Conservation (phyloP, 2,888 invertebrate species). For the Tetheella fluctuosa region DNA sequence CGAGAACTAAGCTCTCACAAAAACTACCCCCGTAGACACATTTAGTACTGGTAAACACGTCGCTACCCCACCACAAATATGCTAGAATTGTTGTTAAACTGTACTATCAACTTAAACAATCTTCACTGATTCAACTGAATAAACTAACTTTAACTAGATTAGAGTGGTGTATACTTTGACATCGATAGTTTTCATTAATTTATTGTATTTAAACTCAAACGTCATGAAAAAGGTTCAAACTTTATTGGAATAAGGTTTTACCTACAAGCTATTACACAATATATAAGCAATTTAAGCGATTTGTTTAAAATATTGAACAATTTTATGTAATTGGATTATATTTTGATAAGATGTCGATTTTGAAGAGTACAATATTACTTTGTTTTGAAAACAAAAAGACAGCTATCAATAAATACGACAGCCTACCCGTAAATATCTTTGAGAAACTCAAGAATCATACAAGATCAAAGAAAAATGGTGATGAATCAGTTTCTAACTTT, state of each 20-base stretch:
- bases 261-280: no score
- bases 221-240: background rate
- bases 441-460: constrained; percentile 2
- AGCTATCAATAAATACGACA: background rate
- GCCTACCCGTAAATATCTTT: background rate
- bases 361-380: background rate
- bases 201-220: background rate
- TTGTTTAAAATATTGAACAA: background rate
- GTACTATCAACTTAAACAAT: constrained; percentile 18
- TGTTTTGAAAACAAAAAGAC: background rate
- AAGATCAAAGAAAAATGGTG: constrained; percentile 8
- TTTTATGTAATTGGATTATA: background rate
- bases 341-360: background rate
- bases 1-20: constrained; percentile 56
- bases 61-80: constrained; percentile 44
- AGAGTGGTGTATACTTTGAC: constrained; percentile 7
- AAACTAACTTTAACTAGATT: constrained; percentile 9
- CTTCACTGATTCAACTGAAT: constrained; percentile 29
- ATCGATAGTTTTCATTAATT: constrained; percentile 1
- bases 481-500: constrained; percentile 4
- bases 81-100: constrained; percentile 23
- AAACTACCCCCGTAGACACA: constrained; percentile 55
- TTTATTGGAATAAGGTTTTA: background rate
- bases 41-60: constrained; percentile 54
- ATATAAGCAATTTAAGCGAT: background rate